Conservation (phyloP, 2,113 vertebrate species). For the Eptatretus burgeri region DNA sequence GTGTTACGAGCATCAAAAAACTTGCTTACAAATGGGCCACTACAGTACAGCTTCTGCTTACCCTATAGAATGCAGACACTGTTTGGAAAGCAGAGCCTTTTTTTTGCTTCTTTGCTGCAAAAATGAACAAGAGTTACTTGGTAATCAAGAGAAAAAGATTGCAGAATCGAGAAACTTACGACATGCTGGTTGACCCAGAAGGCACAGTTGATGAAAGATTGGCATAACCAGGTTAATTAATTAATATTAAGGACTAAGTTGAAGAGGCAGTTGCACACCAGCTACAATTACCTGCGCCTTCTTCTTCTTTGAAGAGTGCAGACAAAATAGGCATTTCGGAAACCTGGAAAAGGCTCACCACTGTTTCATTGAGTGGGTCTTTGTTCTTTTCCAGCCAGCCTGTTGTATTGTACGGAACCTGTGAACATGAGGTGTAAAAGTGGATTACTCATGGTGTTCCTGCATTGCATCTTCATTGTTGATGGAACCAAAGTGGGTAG, state of each 20-base stretch:
- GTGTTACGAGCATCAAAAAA: too few relatives aligned
- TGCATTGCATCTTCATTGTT: too few relatives aligned
- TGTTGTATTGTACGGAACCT: slow-evolving; percentile 13
- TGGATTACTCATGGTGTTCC: too few relatives aligned
- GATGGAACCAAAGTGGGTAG: too few relatives aligned
- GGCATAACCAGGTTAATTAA: too few relatives aligned
- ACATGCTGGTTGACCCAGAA: too few relatives aligned
- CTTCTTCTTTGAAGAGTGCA: slow-evolving; percentile 14
- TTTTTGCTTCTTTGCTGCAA: slow-evolving; percentile 14
- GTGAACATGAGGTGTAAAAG: background rate
- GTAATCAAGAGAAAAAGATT: too few relatives aligned
- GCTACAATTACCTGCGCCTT: slow-evolving; percentile 10
- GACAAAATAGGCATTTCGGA: background rate
- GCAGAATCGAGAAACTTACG: too few relatives aligned
- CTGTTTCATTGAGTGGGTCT: slow-evolving; percentile 13
- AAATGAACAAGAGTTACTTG: slow-evolving; percentile 9
- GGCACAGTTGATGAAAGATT: too few relatives aligned
- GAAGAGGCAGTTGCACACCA: too few relatives aligned
- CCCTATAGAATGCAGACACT: slow-evolving; percentile 13
- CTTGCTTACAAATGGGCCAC: too few relatives aligned
- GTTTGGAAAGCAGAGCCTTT: slow-evolving; percentile 13
- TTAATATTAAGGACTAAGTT: too few relatives aligned
- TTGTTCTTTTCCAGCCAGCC: slow-evolving; percentile 15
- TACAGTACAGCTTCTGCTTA: slow-evolving; percentile 9
- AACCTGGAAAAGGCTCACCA: slow-evolving; percentile 15